Base-by-base conservation (phyloP, 2,113 vertebrate genomes). In the Rhinichthys klamathensis region DNA sequence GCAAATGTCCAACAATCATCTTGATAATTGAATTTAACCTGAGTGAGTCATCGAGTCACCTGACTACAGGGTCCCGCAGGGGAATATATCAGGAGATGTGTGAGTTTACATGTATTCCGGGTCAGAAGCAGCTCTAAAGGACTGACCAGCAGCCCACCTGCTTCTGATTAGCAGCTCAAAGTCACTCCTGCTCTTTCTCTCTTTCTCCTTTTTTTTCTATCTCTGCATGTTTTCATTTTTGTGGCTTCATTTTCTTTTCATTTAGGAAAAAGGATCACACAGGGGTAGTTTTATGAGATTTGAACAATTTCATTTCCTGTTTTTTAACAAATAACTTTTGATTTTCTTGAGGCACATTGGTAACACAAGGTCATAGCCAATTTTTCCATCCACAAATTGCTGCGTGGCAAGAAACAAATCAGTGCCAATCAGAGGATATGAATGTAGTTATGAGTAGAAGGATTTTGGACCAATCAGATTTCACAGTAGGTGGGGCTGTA, bases 121-220 rank as follows among this genome's bases (percentile, higher is more conserved):
- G 87, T 89, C 87, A 82, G 79, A 83, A 83, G 27, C 80, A 84
- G 82, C 86, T 84, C 81, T 70, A 21, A 46, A 85, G 58, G 61
- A 63, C 83, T 85, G 86, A 90, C 91, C 90, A 90, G 87, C 82
- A 73, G 27, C 87, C 30, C 90, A 91, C 91, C 92, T 92, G 93
- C 84, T 92, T 91, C 84, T 70, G n/a, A 84, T 92, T 87, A 91
- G 83, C 85, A 73, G 54, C 81, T 83, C 70, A 23, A 70, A 88
- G 38, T 82, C 69, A 32, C 27, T 67, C 6, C 63, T 63, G 60
- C 83, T 80, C 69, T 12, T 9, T 54, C 51, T 21, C 18, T 54
- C 16, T 18, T 56, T 56, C 54, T 21, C 18, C 18, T 21, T 74
- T 15, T 56, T 2, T 32, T 41, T 32, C n/a, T 61, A 35, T 54